Percentiles rank a stretch among this genome's conserved stretches.
Conservation (phyloP, 1,140 invertebrate genomes). For the Alviniconcha marisindica region DNA sequence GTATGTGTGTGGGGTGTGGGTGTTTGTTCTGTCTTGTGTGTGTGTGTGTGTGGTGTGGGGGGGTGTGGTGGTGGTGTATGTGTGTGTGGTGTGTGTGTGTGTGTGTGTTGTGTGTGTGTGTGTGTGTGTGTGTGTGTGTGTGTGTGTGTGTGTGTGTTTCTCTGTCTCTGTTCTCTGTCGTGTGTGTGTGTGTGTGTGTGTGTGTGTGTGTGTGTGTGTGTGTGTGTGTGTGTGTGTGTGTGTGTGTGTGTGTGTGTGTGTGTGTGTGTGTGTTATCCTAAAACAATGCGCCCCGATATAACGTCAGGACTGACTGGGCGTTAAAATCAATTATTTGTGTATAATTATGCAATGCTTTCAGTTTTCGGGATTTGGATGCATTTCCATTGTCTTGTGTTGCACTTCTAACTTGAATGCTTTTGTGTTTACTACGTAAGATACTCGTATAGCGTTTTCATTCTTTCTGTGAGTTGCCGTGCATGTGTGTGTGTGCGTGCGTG, state of each 20-base stretch:
- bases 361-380: no score
- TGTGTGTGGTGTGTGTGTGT: slow-evolving; percentile 6
- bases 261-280: slow-evolving; percentile 22
- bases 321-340: no score
- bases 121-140: neutral
- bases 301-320: no score
- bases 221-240: slow-evolving; percentile 3
- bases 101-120: neutral
- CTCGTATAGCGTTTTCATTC: no score
- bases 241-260: slow-evolving; percentile 19
- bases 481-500: slow-evolving; percentile 7
- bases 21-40: neutral
- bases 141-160: neutral
- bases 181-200: neutral
- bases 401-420: no score
- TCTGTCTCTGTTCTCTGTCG: no score
- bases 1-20: neutral
- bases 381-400: no score
- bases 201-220: slow-evolving; percentile 8
- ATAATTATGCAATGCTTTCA: no score
- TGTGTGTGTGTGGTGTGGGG: neutral
- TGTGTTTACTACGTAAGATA: no score
- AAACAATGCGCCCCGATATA: no score
- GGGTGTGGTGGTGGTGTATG: neutral
- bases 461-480: neutral